Evolutionary conservation across 2,888 invertebrate species (phyloP).

Genomic region (Leptinotarsa tumamoca): DNA sequence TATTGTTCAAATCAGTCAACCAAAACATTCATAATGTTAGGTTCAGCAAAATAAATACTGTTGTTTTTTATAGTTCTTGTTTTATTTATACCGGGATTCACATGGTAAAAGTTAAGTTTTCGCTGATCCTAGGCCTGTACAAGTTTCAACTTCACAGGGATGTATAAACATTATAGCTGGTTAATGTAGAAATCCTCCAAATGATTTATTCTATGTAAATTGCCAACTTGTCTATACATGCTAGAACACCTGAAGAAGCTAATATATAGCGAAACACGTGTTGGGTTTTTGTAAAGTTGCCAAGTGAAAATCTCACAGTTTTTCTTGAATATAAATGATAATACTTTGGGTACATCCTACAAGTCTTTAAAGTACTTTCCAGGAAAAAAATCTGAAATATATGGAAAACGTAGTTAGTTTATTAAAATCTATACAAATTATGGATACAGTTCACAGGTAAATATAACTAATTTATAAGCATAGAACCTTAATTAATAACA

Average conservation of each 20-base stretch:
- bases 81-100: background rate
- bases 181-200: no score
- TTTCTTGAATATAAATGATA: background rate
- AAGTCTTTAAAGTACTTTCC: background rate
- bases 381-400: background rate
- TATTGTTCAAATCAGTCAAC: background rate
- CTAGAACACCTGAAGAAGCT: no score
- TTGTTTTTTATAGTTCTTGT: background rate
- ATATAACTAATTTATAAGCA: conserved; percentile 10
- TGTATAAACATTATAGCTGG: no score
- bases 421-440: conserved; percentile 18
- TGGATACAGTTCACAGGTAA: conserved; percentile 1
- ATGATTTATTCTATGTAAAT: no score
- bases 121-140: no score
- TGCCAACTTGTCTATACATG: no score
- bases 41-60: background rate
- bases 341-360: background rate
- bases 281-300: no score
- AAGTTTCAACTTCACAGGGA: no score
- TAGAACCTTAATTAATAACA: conserved; percentile 3
- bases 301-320: no score
- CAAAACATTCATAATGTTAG: background rate
- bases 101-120: no score
- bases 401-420: conserved; percentile 12
- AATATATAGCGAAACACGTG: no score